phyloP scores from a whole-genome alignment of 2,888 invertebrate species.

The Melanophora roralis region DNA sequence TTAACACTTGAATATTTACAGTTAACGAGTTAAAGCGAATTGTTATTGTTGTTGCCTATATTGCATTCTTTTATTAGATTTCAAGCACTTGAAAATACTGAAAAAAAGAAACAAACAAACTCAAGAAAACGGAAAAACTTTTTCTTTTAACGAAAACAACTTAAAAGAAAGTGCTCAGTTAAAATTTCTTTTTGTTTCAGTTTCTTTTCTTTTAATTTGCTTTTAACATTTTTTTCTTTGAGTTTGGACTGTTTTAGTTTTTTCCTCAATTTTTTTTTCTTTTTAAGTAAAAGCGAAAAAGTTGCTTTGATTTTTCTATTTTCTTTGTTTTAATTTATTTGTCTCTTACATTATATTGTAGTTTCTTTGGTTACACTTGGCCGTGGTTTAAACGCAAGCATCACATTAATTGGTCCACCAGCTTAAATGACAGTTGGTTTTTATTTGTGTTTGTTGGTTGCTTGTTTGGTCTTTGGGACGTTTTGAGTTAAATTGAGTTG shows the following conservation, averaged over 20 bases:
- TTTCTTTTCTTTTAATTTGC: neutral
- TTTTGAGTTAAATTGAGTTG: conserved; percentile 38
- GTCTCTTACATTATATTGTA: conserved; percentile 18
- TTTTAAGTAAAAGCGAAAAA: conserved; percentile 11
- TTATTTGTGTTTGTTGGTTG: neutral
- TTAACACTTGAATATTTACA: conserved; percentile 3
- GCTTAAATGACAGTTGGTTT: conserved; percentile 45
- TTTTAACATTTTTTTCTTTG: neutral
- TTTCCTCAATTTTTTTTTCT: neutral
- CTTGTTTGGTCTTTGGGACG: conserved; percentile 10
- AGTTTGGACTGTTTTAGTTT: too few relatives aligned
- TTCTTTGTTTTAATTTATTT: neutral
- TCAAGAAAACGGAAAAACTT: neutral
- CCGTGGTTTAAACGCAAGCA: conserved; percentile 22
- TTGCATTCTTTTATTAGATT: neutral
- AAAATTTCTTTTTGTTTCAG: neutral
- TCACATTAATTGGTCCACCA: conserved; percentile 53
- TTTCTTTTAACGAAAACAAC: neutral
- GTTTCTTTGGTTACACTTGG: conserved; percentile 51
- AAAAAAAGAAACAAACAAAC: neutral
- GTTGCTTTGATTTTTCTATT: neutral
- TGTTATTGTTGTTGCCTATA: neutral
- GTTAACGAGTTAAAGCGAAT: neutral
- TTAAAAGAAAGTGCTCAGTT: neutral
- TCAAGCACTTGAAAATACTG: neutral